A percentile compares a stretch with the other conserved stretches of the same genome.
Evolutionary conservation across 2,113 vertebrate species (phyloP).

Genomic region (Zosterops lateralis): DNA sequence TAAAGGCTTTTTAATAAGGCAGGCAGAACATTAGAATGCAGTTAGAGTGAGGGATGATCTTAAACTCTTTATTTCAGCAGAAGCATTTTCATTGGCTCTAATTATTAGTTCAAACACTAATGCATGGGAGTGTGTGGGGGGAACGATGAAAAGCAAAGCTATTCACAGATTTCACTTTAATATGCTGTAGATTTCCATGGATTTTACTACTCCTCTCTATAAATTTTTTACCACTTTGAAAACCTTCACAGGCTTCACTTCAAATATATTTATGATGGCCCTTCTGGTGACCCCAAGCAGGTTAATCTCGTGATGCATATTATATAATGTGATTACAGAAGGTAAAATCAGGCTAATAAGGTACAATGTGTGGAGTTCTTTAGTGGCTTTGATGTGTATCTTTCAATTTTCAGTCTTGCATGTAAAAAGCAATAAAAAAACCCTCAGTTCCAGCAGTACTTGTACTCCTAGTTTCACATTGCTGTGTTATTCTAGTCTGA

Average conservation of each 20-base stretch:
- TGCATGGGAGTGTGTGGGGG: background rate
- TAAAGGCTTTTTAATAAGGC: conserved; percentile 38
- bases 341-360: conserved; percentile 59
- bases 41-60: background rate
- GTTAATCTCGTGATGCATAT: conserved; percentile 62
- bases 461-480: conserved; percentile 42
- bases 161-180: conserved; percentile 55
- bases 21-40: conserved; percentile 29
- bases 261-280: conserved; percentile 54
- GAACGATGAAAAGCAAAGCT: conserved; percentile 43
- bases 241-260: conserved; percentile 54
- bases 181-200: conserved; percentile 38
- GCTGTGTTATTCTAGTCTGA: conserved; percentile 17
- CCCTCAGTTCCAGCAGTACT: background rate
- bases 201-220: conserved; percentile 49
- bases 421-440: background rate
- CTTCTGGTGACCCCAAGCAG: conserved; percentile 48
- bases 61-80: conserved; percentile 19
- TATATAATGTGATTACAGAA: conserved; percentile 66
- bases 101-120: conserved; percentile 55
- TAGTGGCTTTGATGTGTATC: conserved; percentile 68
- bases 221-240: conserved; percentile 44
- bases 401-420: conserved; percentile 68
- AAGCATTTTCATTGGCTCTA: conserved; percentile 55
- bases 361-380: conserved; percentile 45